phyloP scores from a whole-genome alignment of 2,113 vertebrate genomes.

The Condylura cristata region DNA sequence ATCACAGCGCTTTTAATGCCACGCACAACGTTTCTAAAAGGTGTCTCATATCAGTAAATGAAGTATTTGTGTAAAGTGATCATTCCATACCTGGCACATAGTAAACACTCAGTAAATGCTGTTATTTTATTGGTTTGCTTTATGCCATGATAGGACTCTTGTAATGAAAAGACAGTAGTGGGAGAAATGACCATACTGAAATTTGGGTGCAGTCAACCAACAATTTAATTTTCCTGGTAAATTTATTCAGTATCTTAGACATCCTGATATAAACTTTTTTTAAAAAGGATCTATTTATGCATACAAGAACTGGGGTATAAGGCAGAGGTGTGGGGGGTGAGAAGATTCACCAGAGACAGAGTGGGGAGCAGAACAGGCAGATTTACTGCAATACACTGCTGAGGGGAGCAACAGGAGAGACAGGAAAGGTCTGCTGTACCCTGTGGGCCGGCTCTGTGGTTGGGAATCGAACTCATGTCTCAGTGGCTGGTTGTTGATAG shows the following conservation, averaged over 20 bases:
- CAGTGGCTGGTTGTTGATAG: no score
- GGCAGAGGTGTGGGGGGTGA: no score
- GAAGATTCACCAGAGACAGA: no score
- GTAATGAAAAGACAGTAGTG: neutral
- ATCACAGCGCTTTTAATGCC: neutral
- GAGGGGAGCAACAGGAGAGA: no score
- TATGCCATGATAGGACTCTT: conserved; percentile 19
- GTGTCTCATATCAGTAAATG: conserved; percentile 41
- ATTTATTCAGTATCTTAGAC: conserved; percentile 6
- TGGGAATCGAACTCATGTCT: no score
- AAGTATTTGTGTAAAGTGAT: neutral
- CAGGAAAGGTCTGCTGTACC: no score
- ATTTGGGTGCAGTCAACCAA: neutral
- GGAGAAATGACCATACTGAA: neutral
- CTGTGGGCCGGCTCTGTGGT: no score
- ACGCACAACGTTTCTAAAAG: conserved; percentile 9
- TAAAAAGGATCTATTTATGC: no score
- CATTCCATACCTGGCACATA: neutral
- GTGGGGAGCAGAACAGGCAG: no score
- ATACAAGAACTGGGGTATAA: no score
- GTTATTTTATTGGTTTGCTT: neutral
- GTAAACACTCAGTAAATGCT: conserved; percentile 31
- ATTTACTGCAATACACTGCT: no score
- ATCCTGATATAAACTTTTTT: neutral
- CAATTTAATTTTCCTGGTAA: conserved; percentile 30